Evolutionary conservation across 2,797 vertebrate species (phyloP).

Genomic region (Podarcis lilfordi): DNA sequence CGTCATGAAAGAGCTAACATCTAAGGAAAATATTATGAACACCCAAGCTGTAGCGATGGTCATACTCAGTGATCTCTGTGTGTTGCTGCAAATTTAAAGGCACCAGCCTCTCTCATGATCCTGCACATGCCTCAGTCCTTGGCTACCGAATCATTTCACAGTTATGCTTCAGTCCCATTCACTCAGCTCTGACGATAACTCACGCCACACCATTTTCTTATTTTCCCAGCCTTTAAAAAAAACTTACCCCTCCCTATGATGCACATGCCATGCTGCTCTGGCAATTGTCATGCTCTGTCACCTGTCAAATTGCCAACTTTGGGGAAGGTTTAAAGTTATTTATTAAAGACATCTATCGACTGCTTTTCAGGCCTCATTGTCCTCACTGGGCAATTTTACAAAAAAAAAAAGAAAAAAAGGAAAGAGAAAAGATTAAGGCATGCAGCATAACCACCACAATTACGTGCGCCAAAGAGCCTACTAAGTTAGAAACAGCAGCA

Average conservation of each 20-base stretch:
- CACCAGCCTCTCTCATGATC: too few relatives aligned
- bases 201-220: not conserved
- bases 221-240: not conserved
- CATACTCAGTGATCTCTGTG: not conserved
- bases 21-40: not conserved
- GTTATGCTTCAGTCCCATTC: not conserved
- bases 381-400: not conserved
- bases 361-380: not conserved
- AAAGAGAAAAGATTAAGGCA: not conserved
- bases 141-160: not conserved
- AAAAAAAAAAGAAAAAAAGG: too few relatives aligned
- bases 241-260: not conserved
- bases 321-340: not conserved
- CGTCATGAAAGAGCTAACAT: not conserved
- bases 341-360: not conserved
- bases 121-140: not conserved
- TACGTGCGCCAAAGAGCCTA: not conserved
- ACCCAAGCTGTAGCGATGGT: not conserved
- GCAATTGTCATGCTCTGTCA: not conserved
- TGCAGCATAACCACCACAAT: not conserved
- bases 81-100: not conserved
- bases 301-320: not conserved
- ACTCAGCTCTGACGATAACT: not conserved
- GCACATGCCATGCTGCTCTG: not conserved
- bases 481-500: not conserved